Conservation (phyloP, 2,113 vertebrate genomes). For the Tachysurus vachellii region DNA sequence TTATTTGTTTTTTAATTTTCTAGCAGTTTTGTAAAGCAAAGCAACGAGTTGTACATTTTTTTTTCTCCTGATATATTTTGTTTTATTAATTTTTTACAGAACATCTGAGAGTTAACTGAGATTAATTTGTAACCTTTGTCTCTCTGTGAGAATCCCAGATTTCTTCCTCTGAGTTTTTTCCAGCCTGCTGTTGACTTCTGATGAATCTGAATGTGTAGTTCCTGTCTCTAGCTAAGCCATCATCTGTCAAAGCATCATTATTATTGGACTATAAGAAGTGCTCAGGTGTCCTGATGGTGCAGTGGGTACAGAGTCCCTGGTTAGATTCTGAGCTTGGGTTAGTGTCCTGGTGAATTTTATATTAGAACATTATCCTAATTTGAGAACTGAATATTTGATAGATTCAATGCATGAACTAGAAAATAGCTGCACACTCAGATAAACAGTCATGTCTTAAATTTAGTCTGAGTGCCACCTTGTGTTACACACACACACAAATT, state of each 20-base stretch:
- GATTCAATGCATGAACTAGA: not conserved
- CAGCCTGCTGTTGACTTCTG: conserved; percentile 25
- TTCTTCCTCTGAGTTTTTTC: not conserved
- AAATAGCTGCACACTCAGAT: not conserved
- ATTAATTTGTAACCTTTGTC: not conserved
- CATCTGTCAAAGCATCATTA: not conserved
- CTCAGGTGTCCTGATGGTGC: not conserved
- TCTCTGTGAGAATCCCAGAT: not conserved
- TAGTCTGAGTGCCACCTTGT: not conserved
- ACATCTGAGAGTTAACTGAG: not conserved
- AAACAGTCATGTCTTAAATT: not conserved
- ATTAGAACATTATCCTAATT: not conserved
- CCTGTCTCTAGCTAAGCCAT: not conserved
- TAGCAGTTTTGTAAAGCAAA: not conserved
- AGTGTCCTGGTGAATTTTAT: not conserved
- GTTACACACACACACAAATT: not conserved
- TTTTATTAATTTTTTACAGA: not conserved
- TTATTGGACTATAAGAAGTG: not conserved
- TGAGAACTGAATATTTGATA: not conserved
- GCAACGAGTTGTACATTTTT: not conserved
- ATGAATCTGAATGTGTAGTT: conserved; percentile 9
- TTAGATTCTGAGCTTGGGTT: not conserved
- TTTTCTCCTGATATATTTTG: not conserved
- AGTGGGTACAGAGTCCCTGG: not conserved
- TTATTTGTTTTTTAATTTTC: not conserved